Evolutionary conservation across 2,797 vertebrate species (phyloP).

Genomic region (Cetoscarus ocellatus): DNA sequence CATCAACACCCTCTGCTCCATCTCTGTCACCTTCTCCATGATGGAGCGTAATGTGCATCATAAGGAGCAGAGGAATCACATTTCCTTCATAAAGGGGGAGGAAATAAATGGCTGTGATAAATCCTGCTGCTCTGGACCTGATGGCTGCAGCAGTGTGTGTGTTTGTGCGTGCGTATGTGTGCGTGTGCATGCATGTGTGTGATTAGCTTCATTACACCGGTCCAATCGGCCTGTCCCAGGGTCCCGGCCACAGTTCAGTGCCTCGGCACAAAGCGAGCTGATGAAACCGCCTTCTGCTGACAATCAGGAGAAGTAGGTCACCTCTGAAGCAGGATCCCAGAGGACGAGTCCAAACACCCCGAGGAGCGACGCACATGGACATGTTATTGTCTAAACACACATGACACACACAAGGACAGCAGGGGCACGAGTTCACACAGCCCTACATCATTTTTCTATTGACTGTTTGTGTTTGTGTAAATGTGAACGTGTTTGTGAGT

Average conservation of each 20-base stretch:
- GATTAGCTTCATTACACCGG: conserved; percentile 80
- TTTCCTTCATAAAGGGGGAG: conserved; percentile 72
- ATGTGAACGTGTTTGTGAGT: conserved; percentile 37
- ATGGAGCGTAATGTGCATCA: conserved; percentile 74
- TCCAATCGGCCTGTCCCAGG: conserved; percentile 74
- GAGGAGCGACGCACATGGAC: conserved; percentile 50
- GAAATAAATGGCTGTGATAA: conserved; percentile 76
- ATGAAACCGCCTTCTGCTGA: conserved; percentile 81
- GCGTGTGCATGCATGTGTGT: conserved; percentile 55
- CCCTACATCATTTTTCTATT: conserved; percentile 1
- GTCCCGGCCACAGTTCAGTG: conserved; percentile 81
- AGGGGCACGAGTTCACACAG: conserved; percentile 42
- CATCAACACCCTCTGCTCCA: conserved; percentile 72
- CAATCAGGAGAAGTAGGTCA: conserved; percentile 86
- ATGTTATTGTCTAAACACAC: conserved; percentile 41
- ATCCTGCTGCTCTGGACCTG: conserved; percentile 62
- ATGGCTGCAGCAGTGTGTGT: conserved; percentile 35
- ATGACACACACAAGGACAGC: conserved; percentile 13
- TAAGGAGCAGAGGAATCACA: conserved; percentile 59
- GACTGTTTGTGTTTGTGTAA: conserved; percentile 27
- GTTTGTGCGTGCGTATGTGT: conserved; percentile 38
- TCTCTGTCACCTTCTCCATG: conserved; percentile 72
- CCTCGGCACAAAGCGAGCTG: conserved; percentile 82
- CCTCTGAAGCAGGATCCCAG: conserved; percentile 75
- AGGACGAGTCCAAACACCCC: conserved; percentile 64